Conservation (phyloP, 2,113 vertebrate genomes). For the Salminus brasiliensis region DNA sequence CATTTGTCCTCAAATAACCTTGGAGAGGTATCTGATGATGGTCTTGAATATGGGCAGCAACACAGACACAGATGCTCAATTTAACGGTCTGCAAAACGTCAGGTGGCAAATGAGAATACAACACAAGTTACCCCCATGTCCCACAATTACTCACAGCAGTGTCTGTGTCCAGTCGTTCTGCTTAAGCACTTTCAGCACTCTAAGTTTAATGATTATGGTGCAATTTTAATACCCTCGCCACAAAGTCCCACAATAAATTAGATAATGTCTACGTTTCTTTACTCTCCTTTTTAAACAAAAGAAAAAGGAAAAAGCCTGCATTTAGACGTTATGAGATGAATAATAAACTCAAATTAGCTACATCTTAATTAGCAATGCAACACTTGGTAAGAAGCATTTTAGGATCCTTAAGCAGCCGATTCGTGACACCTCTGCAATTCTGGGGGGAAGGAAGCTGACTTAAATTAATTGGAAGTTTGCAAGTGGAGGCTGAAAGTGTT, state of each 20-base stretch:
- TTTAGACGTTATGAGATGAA: slow-evolving; percentile 33
- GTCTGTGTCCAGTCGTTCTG: slow-evolving; percentile 20
- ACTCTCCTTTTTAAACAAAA: slow-evolving; percentile 33
- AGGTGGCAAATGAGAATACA: slow-evolving; percentile 38
- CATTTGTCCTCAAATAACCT: not conserved
- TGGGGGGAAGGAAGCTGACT: slow-evolving; percentile 46
- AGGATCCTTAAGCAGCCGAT: slow-evolving; percentile 44
- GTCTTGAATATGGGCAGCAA: not conserved
- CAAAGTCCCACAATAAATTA: slow-evolving; percentile 50
- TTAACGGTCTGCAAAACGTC: slow-evolving; percentile 23
- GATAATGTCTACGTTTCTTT: slow-evolving; percentile 49
- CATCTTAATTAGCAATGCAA: slow-evolving; percentile 35
- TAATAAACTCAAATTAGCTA: slow-evolving; percentile 42
- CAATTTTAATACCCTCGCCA: slow-evolving; percentile 40
- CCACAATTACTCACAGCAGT: slow-evolving; percentile 34
- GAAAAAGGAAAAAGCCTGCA: slow-evolving; percentile 22
- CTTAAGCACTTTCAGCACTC: slow-evolving; percentile 32
- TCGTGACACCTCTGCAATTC: slow-evolving; percentile 58
- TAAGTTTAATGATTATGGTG: slow-evolving; percentile 45
- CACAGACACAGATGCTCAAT: not conserved
- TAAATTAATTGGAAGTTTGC: slow-evolving; percentile 53
- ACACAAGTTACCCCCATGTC: slow-evolving; percentile 15
- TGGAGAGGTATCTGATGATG: not conserved
- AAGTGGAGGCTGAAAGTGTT: slow-evolving; percentile 57
- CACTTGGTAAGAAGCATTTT: slow-evolving; percentile 36